Evolutionary conservation across 2,888 invertebrate species (phyloP), one percentile per base, ranked within the genome.

Genomic region (Abscondita cerata): DNA sequence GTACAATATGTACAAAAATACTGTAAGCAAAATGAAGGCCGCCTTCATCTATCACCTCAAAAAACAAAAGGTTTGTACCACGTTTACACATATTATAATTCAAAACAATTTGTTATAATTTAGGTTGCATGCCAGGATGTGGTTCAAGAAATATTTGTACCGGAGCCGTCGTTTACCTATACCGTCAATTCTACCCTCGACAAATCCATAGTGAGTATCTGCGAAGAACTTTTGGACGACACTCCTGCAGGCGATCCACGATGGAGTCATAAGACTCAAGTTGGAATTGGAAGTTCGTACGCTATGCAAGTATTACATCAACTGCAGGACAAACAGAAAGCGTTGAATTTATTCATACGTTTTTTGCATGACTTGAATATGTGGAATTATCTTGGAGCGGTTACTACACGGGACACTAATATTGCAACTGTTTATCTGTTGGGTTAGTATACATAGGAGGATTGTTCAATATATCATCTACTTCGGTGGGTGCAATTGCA

Each of bases 211-310:
- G 78, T 88, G 11, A 81, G 83, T 53, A 86, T 94, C 19, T 92
- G 92, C 59, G 83, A 85, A 62, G 91, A 93, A 76, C 83, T 96
- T 71, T 86, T 95, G 56, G 92, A 96, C 77, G 96, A 96, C 80
- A 87, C 89, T 68, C 96, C 96, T 0, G 89, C 91, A 0, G 89
- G 92, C 11, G 97, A 97, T 84, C 96, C 96, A 0, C 81, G 91
- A 52, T 91, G 90, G 90, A 72, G 54, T 11, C 70, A 73, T 52
- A 69, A 72, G 19, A 55, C 61, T 5, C 64, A 79, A 72, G 83
- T 86, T 0, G 79, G 85, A 51, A 80, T 90, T 25, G 90, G 90
- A 61, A 88, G 89, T 75, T 90, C 91, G 0, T 85, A 87, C 13
- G 93, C 96, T 1, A 86, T 96, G 82, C 93, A 95, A 79, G 88